Percentiles rank a stretch among this genome's conserved stretches.
Conservation (phyloP, 1,140 invertebrate species). For the Drosophila oshimai region DNA sequence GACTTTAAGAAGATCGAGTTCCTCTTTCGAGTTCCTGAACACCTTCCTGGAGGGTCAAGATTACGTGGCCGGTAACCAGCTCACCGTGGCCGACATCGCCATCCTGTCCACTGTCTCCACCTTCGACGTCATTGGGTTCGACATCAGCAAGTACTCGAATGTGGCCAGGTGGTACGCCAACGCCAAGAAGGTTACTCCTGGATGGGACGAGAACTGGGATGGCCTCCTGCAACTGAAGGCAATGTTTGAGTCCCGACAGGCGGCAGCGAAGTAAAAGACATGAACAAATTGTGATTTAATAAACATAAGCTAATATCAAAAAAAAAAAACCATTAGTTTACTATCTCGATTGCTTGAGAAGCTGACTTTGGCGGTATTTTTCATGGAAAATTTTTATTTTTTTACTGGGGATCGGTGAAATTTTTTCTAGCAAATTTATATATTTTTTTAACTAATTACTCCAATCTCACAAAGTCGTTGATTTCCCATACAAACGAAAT, state of each 20-base stretch:
- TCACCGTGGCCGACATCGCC: conserved; percentile 48
- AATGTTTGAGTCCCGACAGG: not conserved
- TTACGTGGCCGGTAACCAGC: conserved; percentile 38
- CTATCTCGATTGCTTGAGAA: too few species aligned
- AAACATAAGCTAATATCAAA: too few species aligned
- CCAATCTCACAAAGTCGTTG: too few species aligned
- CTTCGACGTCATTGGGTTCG: conserved; percentile 15
- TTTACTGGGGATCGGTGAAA: too few species aligned
- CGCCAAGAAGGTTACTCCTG: conserved; percentile 36
- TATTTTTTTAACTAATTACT: too few species aligned
- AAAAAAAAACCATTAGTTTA: too few species aligned
- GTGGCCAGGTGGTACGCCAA: conserved; percentile 43
- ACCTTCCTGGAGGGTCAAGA: conserved; percentile 36
- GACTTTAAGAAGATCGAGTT: conserved; percentile 35
- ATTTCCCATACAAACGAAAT: too few species aligned
- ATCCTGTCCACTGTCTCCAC: conserved; percentile 44
- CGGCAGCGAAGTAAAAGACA: not conserved
- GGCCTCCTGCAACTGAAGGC: conserved; percentile 72
- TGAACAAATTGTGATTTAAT: not conserved
- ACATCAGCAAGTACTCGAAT: conserved; percentile 45
- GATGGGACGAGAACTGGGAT: conserved; percentile 84
- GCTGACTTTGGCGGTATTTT: too few species aligned
- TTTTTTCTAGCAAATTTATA: too few species aligned
- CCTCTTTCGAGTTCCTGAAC: conserved; percentile 29
- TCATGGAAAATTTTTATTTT: too few species aligned